Base-by-base conservation (phyloP, 2,888 invertebrate genomes). In the Pterostichus madidus region DNA sequence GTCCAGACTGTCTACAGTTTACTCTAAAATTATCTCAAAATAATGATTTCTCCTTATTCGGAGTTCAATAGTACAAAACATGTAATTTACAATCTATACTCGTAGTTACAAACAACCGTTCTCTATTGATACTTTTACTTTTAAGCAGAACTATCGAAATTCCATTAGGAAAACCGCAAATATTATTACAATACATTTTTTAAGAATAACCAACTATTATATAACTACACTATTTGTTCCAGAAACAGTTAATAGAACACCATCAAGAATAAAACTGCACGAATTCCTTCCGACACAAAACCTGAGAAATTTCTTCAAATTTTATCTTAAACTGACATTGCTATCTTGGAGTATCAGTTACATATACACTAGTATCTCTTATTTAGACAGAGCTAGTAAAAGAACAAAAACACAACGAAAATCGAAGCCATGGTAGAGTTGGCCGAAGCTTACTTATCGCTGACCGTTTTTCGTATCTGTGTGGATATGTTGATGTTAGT, bases 291-390 rank as follows among this genome's bases (percentile, higher is more conserved):
- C 24, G 24, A 24, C 1, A 24, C 24, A 24, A 24, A 24, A 24
- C 3, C 10, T 13, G 4, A 49, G 1, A 49, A 11, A 31, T 31
- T 44, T 71, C 17, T 32, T 24, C 13, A 44, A 68, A 39, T 13
- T 11, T 68, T 68, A 68, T 71, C 68, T 71, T 15, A 44, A 71
- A 71, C 17, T 39, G 5, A 71, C 17, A 71, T 7, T 17, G 11
- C 17, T 71, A 71, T 71, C 68, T 32, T 31, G n/a, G 10, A n/a
- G 10, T 68, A 44, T 39, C 68, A 71, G 8, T 71, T 64, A 64
- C 64, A 0, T 13, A n/a, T 56, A 10, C 11, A 11, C 5, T 17
- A 64, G 32, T 64, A 64, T 64, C 64, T 64, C 32, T 35, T 64
- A 64, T 64, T 64, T 64, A n/a, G 56, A 8, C 24, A 59, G 24